Conservation (phyloP, 1,140 invertebrate genomes). For the Drosophila malerkotliana region DNA sequence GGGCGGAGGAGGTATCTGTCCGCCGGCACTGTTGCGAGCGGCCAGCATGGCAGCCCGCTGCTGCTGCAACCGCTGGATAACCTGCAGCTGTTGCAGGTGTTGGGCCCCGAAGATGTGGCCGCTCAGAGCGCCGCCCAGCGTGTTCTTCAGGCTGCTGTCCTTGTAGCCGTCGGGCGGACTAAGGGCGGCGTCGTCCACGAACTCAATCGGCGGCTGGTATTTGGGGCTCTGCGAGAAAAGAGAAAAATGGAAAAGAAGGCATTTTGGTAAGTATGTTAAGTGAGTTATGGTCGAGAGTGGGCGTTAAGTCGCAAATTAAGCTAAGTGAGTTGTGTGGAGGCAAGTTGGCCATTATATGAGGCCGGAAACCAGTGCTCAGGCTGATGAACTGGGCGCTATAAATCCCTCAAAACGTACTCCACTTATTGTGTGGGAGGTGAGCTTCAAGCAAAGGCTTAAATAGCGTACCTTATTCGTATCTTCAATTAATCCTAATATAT, state of each 20-base stretch:
- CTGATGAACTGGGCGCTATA: not conserved
- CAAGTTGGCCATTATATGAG: not conserved
- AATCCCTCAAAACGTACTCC: not conserved
- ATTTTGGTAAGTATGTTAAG: constrained; percentile 9
- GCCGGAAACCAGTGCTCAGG: not conserved
- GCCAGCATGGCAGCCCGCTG: constrained; percentile 83
- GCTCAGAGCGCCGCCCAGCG: constrained; percentile 85
- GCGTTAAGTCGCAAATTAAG: constrained; percentile 48
- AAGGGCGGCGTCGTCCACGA: constrained; percentile 90
- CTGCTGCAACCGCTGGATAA: constrained; percentile 85
- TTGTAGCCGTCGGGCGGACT: constrained; percentile 95
- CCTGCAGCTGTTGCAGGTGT: constrained; percentile 86
- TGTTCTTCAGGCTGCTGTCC: constrained; percentile 86
- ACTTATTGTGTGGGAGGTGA: not conserved
- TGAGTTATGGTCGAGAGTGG: constrained; percentile 8
- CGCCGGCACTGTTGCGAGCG: constrained; percentile 66
- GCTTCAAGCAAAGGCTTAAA: not conserved
- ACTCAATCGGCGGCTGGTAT: constrained; percentile 87
- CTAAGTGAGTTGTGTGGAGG: constrained; percentile 43
- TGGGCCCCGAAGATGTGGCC: constrained; percentile 86
- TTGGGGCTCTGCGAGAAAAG: constrained; percentile 84
- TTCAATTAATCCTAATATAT: no score
- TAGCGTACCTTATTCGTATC: no score
- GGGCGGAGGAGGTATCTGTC: constrained; percentile 78
- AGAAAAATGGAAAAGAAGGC: not conserved